phyloP scores from a whole-genome alignment of 2,888 invertebrate species.

The Leptinotarsa haldemani region DNA sequence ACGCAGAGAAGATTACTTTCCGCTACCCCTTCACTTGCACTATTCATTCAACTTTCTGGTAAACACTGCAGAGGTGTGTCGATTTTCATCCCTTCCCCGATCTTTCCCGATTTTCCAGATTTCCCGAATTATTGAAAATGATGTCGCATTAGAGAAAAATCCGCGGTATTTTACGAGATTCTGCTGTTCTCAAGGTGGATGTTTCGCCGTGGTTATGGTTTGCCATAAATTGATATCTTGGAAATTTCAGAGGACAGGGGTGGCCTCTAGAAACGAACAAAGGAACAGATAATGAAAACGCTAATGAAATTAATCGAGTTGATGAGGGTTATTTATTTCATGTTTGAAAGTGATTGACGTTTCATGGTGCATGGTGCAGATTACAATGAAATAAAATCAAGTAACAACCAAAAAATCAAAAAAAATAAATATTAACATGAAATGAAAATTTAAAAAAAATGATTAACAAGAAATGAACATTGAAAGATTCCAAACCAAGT shows the following conservation, averaged over 20 bases:
- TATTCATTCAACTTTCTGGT: slow-evolving; percentile 33
- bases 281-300: neutral
- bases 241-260: slow-evolving; percentile 16
- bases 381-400: too few species aligned
- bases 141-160: neutral
- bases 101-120: slow-evolving; percentile 22
- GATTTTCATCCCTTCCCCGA: slow-evolving; percentile 33
- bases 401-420: too few species aligned
- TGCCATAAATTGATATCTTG: slow-evolving; percentile 14
- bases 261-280: slow-evolving; percentile 6
- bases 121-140: slow-evolving; percentile 16
- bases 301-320: too few species aligned
- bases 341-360: too few species aligned
- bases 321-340: too few species aligned
- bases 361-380: too few species aligned
- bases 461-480: too few species aligned
- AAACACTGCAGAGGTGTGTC: slow-evolving; percentile 41
- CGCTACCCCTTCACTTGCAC: slow-evolving; percentile 11
- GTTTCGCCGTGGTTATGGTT: slow-evolving; percentile 18
- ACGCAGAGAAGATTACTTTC: neutral
- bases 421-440: too few species aligned
- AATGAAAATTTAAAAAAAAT: too few species aligned
- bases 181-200: neutral
- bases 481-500: too few species aligned
- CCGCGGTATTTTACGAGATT: neutral